Percentiles rank a stretch among this genome's conserved stretches.
These are phyloP conservation scores for Camponotus fellah DNA, from an alignment of 2,888 invertebrate genomes.

Conservation along the genomic window DNA sequence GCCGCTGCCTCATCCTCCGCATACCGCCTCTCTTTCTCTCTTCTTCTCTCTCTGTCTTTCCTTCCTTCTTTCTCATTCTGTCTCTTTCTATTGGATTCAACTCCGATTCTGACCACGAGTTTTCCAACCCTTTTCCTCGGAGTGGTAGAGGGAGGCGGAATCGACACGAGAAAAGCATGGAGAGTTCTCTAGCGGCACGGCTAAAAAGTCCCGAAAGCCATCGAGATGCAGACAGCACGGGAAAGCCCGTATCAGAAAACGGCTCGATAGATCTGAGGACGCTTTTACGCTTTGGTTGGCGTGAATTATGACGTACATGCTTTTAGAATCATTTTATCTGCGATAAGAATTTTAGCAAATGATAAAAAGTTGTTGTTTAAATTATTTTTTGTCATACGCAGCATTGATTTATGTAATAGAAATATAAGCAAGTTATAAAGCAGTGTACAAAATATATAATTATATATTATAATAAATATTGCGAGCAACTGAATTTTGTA, in stretches of 20 bases:
- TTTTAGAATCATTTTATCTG: neutral
- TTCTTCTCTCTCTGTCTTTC: slow-evolving; percentile 29
- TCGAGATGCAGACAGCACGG: slow-evolving; percentile 25
- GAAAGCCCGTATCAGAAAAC: slow-evolving; percentile 60
- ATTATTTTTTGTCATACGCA: neutral
- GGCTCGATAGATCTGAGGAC: slow-evolving; percentile 47
- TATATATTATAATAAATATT: neutral
- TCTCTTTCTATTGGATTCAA: slow-evolving; percentile 54
- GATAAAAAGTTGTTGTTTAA: neutral
- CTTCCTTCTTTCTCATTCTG: neutral
- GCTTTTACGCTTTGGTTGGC: slow-evolving; percentile 46
- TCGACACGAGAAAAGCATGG: slow-evolving; percentile 65
- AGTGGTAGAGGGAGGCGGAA: slow-evolving; percentile 54
- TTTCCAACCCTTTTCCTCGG: slow-evolving; percentile 67
- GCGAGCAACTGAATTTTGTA: neutral
- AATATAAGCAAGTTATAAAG: neutral
- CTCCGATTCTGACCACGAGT: slow-evolving; percentile 74
- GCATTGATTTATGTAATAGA: neutral
- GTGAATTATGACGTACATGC: neutral
- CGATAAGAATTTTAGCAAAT: neutral
- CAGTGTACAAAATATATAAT: neutral
- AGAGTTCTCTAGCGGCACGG: slow-evolving; percentile 52
- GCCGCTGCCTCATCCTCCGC: slow-evolving; percentile 53
- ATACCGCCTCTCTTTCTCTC: slow-evolving; percentile 39
- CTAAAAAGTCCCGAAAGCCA: slow-evolving; percentile 67